These are phyloP conservation scores for Masnerella sp. DNA, from an alignment of 2,888 invertebrate genomes.

Conservation along the genomic window DNA sequence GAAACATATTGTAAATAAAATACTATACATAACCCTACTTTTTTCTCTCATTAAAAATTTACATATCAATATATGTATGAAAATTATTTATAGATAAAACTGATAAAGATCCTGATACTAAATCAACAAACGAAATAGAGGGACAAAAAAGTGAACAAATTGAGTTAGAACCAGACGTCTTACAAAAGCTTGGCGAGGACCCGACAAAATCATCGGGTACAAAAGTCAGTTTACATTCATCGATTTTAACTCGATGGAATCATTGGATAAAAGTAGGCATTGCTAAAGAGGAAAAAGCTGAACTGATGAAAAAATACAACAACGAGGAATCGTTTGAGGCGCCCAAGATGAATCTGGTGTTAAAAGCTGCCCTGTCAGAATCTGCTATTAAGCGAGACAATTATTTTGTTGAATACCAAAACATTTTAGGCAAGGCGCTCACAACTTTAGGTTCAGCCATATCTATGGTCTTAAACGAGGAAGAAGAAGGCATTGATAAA, in stretches of 20 bases:
- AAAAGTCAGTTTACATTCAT: background rate
- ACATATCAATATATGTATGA: too few relatives aligned
- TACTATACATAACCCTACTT: too few relatives aligned
- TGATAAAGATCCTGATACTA: too few relatives aligned
- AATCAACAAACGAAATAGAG: too few relatives aligned
- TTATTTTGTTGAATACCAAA: background rate
- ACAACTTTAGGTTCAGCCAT: background rate
- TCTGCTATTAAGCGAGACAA: background rate
- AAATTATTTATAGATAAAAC: too few relatives aligned
- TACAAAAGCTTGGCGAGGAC: background rate
- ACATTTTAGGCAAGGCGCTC: background rate
- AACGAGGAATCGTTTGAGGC: background rate
- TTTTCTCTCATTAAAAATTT: too few relatives aligned
- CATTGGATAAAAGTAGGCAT: background rate
- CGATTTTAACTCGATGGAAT: background rate
- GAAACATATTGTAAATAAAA: too few relatives aligned
- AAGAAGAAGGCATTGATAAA: background rate
- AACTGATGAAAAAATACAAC: background rate
- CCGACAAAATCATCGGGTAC: background rate
- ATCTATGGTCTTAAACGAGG: background rate
- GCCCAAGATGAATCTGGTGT: background rate
- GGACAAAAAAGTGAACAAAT: too few relatives aligned
- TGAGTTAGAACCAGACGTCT: too few relatives aligned
- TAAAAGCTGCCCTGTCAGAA: background rate
- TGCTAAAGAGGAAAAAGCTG: background rate